These are phyloP conservation scores for Menidia beryllina DNA, from an alignment of 2,113 vertebrate species.

Conservation along the genomic window DNA sequence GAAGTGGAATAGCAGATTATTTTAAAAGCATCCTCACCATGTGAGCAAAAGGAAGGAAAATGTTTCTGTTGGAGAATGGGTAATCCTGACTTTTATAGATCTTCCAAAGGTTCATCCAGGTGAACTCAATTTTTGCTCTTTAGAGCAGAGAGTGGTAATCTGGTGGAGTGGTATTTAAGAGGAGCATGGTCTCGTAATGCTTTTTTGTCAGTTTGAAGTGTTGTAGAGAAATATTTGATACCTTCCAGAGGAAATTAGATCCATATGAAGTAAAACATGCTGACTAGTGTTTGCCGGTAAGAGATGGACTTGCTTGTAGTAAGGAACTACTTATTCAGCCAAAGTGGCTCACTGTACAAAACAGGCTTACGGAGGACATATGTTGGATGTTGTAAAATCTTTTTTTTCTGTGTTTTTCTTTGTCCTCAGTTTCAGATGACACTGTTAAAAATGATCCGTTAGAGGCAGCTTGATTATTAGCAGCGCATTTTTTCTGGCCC, in stretches of 20 bases:
- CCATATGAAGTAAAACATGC: slow-evolving; percentile 2
- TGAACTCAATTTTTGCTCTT: too few species aligned
- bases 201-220: neutral
- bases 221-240: slow-evolving; percentile 18
- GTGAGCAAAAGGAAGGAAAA: neutral
- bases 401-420: neutral
- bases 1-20: neutral
- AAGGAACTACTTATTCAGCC: slow-evolving; percentile 45
- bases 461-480: slow-evolving; percentile 46
- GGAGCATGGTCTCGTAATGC: slow-evolving; percentile 11
- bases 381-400: slow-evolving; percentile 32
- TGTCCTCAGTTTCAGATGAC: slow-evolving; percentile 13
- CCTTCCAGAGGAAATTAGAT: slow-evolving; percentile 21
- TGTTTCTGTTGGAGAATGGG: neutral
- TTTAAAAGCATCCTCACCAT: neutral
- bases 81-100: neutral
- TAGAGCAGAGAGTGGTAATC: slow-evolving; percentile 1
- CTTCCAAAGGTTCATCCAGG: neutral
- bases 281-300: slow-evolving; percentile 38
- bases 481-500: slow-evolving; percentile 70
- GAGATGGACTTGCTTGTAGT: slow-evolving; percentile 42
- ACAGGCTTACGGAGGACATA: slow-evolving; percentile 50
- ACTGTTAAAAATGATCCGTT: slow-evolving; percentile 61
- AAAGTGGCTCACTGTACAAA: slow-evolving; percentile 34
- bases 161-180: neutral